Base-by-base conservation (phyloP, 2,797 vertebrate genomes). In the Pangasius larnaudii region DNA sequence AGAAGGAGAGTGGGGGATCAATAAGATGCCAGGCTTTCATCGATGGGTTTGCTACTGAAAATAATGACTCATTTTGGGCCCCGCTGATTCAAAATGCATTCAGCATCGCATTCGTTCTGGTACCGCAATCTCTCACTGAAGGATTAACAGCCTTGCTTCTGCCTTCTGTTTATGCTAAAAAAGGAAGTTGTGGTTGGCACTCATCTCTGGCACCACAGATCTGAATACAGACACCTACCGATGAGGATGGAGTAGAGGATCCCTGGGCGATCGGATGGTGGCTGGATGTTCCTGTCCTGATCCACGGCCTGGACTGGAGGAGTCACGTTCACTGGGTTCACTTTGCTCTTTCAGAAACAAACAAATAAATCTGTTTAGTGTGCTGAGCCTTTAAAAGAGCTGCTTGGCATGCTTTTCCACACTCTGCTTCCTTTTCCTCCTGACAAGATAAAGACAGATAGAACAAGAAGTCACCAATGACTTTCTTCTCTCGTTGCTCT, bases 221-320 rank as follows among this genome's bases (percentile, higher is more conserved):
- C 4, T 30, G 1, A 10, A 49, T 46, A 11, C 2, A 10, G 78
- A 51, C 92, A 97, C 97, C 69, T 95, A 99, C 99, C 99, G 53
- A 99, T 97, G 88, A 99, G 97, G 92, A 99, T 97, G 94, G 97
- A 98, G 94, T 97, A 99, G 7, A 99, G 93, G 91, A 99, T 98
- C 82, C 97, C 98, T 0, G 98, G 98, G 46, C 97, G 95, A 19
- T 98, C 97, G 0, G 97, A 97, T 0, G 97, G 96, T 72, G 98
- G 98, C 85, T 98, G 98, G 88, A 99, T 98, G 93, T 99, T 97
- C 86, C 94, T 94, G 92, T 99, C 99, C 92, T 99, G 98, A 94
- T 99, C 99, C 93, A 98, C 96, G 74, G 98, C 98, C 94, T 97
- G 96, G 90, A 99, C 98, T 14, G 96, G 93, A 59, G 98, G 98